A percentile compares a stretch with the other conserved stretches of the same genome.
Conservation (phyloP, 2,888 invertebrate genomes). For the Zygogramma bicolorata region DNA sequence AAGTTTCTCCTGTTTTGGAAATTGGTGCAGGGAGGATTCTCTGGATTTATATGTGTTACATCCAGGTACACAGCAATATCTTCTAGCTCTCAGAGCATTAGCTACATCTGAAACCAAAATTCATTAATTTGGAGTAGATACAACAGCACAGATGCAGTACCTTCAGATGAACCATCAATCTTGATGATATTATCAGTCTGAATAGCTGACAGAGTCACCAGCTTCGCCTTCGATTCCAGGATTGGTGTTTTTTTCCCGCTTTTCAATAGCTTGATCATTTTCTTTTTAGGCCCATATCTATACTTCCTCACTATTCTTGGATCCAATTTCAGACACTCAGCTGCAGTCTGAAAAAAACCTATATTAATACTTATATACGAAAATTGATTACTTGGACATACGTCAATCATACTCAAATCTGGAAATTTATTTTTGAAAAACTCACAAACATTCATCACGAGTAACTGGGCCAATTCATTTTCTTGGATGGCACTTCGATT, state of each 20-base stretch:
- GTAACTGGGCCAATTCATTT: not conserved
- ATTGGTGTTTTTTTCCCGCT: not conserved
- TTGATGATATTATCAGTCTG: not conserved
- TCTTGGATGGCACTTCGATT: constrained; percentile 2
- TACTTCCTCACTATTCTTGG: not conserved
- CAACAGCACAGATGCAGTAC: not conserved
- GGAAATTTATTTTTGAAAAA: constrained; percentile 4
- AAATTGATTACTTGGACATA: not conserved
- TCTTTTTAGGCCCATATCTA: constrained; percentile 1
- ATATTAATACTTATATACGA: not conserved
- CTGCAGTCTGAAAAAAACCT: not conserved
- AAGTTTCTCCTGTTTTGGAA: not conserved
- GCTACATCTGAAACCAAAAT: not conserved
- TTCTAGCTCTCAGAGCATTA: not conserved
- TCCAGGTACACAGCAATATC: not conserved
- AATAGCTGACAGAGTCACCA: not conserved
- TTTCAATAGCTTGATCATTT: not conserved
- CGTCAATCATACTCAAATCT: not conserved
- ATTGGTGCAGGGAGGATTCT: not conserved
- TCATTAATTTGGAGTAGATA: not conserved
- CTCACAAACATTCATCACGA: not conserved
- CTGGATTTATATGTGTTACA: constrained; percentile 1
- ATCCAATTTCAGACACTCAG: constrained; percentile 6
- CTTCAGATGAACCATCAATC: constrained; percentile 1
- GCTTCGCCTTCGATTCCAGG: constrained; percentile 1